Evolutionary conservation across 2,797 vertebrate genomes (phyloP).

Genomic region (Pelochelys cantorii): DNA sequence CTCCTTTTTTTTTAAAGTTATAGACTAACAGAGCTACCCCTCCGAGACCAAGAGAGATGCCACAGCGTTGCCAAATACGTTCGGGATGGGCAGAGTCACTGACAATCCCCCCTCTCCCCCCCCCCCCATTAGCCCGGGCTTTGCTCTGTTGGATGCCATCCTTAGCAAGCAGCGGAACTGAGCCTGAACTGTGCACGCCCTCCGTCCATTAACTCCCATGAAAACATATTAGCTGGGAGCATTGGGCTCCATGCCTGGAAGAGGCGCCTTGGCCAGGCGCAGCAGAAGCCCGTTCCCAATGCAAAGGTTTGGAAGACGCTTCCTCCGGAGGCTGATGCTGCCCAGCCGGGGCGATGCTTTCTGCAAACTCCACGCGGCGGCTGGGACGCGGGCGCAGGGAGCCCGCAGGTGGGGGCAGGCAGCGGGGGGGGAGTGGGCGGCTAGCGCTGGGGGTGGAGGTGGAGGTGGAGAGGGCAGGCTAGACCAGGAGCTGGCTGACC

Average conservation of each 20-base stretch:
- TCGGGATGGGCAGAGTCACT: not conserved
- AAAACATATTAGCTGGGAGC: not conserved
- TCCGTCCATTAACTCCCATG: not conserved
- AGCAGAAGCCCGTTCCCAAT: not conserved
- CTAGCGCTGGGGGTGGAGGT: no score
- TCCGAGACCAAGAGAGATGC: not conserved
- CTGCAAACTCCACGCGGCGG: not conserved
- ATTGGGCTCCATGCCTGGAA: not conserved
- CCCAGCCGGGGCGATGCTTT: not conserved
- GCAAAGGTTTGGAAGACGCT: not conserved
- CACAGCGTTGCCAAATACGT: not conserved
- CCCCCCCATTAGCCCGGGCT: not conserved
- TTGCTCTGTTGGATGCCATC: not conserved
- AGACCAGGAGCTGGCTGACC: slow-evolving; percentile 75
- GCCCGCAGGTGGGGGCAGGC: not conserved
- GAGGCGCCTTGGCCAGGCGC: not conserved
- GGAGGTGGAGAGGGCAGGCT: not conserved
- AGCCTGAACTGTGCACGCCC: no score
- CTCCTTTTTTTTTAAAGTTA: no score
- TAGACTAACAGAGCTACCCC: no score
- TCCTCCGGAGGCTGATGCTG: not conserved
- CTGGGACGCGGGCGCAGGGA: no score
- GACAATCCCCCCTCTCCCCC: not conserved
- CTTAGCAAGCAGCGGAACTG: not conserved
- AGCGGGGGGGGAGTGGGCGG: no score